phyloP scores from a whole-genome alignment of 1,140 invertebrate species.

The Patella vulgata region DNA sequence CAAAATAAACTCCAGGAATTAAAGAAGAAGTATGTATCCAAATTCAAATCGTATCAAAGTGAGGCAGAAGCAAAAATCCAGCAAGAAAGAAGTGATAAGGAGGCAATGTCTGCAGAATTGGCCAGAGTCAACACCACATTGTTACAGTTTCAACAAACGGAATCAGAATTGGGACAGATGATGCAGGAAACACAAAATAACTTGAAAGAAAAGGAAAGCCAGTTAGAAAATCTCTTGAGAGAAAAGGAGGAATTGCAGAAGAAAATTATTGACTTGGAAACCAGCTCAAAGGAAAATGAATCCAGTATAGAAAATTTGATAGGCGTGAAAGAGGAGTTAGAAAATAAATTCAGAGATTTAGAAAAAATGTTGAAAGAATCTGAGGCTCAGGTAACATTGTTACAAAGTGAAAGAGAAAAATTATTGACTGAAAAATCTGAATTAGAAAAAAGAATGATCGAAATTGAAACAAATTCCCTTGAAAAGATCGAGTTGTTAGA shows the following conservation, averaged over 20 bases:
- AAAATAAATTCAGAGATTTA: background rate
- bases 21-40: slow-evolving; percentile 54
- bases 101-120: slow-evolving; percentile 48
- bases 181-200: slow-evolving; percentile 35
- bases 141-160: slow-evolving; percentile 49
- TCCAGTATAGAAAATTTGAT: too few species aligned
- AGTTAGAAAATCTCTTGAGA: slow-evolving; percentile 12
- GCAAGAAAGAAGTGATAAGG: slow-evolving; percentile 39
- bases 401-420: background rate
- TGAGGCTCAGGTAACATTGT: slow-evolving; percentile 5
- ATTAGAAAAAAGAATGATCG: slow-evolving; percentile 47
- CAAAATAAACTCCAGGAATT: slow-evolving; percentile 54
- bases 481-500: too few species aligned
- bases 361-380: background rate
- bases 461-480: slow-evolving; percentile 46
- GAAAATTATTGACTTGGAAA: too few species aligned
- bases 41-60: slow-evolving; percentile 51
- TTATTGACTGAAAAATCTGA: slow-evolving; percentile 14
- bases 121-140: slow-evolving; percentile 55
- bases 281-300: too few species aligned
- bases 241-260: slow-evolving; percentile 3
- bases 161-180: slow-evolving; percentile 46
- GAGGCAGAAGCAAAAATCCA: slow-evolving; percentile 30
- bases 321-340: slow-evolving; percentile 9
- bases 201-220: slow-evolving; percentile 25